Evolutionary conservation across 2,113 vertebrate species (phyloP).

Genomic region (Pangasianodon hypophthalmus): DNA sequence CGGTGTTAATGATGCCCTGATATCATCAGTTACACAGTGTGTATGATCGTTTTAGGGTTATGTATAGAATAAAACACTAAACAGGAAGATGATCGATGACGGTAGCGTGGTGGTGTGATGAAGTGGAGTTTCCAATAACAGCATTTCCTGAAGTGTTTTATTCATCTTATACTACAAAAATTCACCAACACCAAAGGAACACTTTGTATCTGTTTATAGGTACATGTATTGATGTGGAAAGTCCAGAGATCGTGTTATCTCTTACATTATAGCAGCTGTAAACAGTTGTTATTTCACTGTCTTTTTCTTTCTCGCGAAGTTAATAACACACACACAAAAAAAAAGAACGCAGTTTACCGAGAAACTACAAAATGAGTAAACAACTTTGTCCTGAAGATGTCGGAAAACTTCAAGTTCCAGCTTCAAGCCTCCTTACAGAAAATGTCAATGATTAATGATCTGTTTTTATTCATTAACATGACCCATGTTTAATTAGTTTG

Average conservation of each 20-base stretch:
- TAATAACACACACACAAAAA: too few relatives aligned
- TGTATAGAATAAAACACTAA: background rate
- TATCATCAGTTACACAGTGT: background rate
- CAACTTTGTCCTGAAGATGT: background rate
- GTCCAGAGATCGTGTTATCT: background rate
- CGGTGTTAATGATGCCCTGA: background rate
- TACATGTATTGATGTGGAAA: background rate
- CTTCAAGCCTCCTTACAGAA: background rate
- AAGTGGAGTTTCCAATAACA: background rate
- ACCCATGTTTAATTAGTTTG: background rate
- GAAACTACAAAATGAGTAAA: background rate
- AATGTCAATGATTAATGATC: too few relatives aligned
- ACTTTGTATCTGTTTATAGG: too few relatives aligned
- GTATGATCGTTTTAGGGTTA: background rate
- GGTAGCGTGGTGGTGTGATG: background rate
- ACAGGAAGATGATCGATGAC: background rate
- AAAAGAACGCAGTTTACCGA: too few relatives aligned
- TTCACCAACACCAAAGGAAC: too few relatives aligned
- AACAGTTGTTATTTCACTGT: too few relatives aligned
- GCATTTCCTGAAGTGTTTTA: background rate
- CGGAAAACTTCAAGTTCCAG: background rate
- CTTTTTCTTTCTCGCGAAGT: too few relatives aligned
- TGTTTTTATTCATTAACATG: background rate
- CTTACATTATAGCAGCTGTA: background rate
- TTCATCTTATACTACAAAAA: too few relatives aligned